A percentile compares a stretch with the other conserved stretches of the same genome.
phyloP scores from a whole-genome alignment of 2,888 invertebrate species.

The Rhamnusium bicolor region DNA sequence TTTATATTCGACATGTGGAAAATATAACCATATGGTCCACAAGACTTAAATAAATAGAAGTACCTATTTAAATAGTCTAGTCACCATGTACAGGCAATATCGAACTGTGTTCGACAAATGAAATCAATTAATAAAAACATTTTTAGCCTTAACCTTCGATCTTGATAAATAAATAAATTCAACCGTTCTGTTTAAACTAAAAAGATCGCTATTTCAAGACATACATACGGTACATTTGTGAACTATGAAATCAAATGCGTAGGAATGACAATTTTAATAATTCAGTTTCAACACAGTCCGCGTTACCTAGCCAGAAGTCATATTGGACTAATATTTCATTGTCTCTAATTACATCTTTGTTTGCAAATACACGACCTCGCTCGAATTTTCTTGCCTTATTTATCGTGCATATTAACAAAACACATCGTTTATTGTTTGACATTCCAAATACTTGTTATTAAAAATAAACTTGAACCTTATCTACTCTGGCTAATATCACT shows the following conservation, averaged over 20 bases:
- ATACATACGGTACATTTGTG: not conserved
- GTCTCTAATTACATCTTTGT: not conserved
- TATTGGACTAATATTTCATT: not conserved
- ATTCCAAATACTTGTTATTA: not conserved
- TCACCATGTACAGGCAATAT: not conserved
- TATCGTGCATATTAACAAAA: not conserved
- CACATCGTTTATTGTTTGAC: not conserved
- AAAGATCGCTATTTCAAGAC: not conserved
- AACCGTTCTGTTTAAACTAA: not conserved
- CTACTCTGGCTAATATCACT: not conserved
- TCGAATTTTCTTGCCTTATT: not conserved
- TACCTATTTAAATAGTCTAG: not conserved
- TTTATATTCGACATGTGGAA: not conserved
- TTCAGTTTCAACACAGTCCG: not conserved
- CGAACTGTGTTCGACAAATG: not conserved
- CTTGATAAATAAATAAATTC: not conserved
- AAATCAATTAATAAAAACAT: not conserved
- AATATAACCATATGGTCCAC: not conserved
- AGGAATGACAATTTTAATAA: not conserved
- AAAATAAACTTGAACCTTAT: not conserved
- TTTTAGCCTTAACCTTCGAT: not conserved
- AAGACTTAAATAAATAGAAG: not conserved
- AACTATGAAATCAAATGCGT: not conserved
- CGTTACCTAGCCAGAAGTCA: not conserved
- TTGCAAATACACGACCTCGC: not conserved